Percentiles rank a stretch among this genome's conserved stretches.
Conservation (phyloP, 2,888 invertebrate genomes). For the Neoitamus cyanurus region DNA sequence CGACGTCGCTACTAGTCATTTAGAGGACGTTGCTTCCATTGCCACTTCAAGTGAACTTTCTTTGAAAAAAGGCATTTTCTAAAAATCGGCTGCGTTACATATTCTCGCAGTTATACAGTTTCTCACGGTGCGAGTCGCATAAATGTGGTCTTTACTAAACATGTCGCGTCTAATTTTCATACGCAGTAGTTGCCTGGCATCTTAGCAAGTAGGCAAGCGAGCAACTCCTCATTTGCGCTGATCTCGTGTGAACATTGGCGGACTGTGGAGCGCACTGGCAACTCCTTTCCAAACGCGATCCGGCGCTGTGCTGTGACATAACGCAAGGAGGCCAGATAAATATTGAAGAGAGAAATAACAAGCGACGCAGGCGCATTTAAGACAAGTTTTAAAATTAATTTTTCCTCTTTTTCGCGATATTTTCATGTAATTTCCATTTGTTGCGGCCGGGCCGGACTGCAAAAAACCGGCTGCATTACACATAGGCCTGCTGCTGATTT, state of each 20-base stretch:
- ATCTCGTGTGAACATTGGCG: constrained; percentile 16
- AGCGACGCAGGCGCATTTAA: neutral
- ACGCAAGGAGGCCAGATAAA: constrained; percentile 31
- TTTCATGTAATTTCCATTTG: constrained; percentile 39
- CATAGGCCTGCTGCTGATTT: neutral
- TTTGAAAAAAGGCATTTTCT: neutral
- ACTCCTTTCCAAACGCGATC: neutral
- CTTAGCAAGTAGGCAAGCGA: neutral
- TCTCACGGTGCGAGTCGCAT: constrained; percentile 27
- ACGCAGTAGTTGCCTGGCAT: neutral
- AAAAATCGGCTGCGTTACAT: neutral
- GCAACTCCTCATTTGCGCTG: neutral
- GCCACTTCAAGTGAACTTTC: neutral
- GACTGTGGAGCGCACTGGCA: neutral
- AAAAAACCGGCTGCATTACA: constrained; percentile 17
- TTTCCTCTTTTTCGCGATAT: constrained; percentile 36
- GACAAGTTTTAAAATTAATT: constrained; percentile 38
- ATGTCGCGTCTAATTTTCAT: constrained; percentile 24
- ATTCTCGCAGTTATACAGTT: neutral
- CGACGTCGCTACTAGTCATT: no score
- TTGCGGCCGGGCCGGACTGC: neutral
- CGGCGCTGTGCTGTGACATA: constrained; percentile 18
- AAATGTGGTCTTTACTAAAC: constrained; percentile 33
- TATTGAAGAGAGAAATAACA: constrained; percentile 24
- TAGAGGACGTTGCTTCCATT: neutral